Percentiles rank a stretch among this genome's conserved stretches.
These are phyloP conservation scores for Tychaedon coryphoeus DNA, from an alignment of 2,113 vertebrate genomes.

Conservation along the genomic window DNA sequence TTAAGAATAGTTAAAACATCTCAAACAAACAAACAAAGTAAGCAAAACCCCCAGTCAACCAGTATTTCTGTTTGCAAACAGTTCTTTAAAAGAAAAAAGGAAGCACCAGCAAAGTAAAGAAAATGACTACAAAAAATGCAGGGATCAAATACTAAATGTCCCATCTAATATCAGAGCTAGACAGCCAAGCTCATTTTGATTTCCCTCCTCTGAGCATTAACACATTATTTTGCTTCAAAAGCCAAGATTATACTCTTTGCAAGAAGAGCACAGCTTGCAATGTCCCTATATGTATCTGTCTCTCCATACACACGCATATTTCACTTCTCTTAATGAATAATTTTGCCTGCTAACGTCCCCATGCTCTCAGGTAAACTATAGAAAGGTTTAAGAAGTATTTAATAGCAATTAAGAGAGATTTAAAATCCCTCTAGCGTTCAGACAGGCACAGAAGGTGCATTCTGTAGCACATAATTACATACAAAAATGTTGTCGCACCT, in stretches of 20 bases:
- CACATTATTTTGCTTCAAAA: background rate
- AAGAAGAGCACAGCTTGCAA: background rate
- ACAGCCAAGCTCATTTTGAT: background rate
- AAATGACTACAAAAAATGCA: background rate
- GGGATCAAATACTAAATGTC: background rate
- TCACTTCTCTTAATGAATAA: background rate
- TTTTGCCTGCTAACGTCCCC: background rate
- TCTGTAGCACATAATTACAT: fast-evolving
- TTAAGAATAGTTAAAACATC: background rate
- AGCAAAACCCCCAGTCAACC: background rate
- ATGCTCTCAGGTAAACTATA: background rate
- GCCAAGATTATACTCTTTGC: background rate
- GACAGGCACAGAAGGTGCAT: background rate
- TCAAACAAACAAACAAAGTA: background rate
- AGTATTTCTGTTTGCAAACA: background rate
- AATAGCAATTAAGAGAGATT: background rate
- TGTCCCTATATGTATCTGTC: background rate
- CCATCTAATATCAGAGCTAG: background rate
- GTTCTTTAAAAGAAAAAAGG: background rate
- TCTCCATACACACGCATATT: background rate
- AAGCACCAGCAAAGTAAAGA: background rate
- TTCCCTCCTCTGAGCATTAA: background rate
- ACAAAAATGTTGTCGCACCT: background rate
- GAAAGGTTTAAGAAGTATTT: background rate
- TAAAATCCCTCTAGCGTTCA: background rate